Base-by-base conservation (phyloP, 2,888 invertebrate species). In the Branchipolynoe longqiensis region DNA sequence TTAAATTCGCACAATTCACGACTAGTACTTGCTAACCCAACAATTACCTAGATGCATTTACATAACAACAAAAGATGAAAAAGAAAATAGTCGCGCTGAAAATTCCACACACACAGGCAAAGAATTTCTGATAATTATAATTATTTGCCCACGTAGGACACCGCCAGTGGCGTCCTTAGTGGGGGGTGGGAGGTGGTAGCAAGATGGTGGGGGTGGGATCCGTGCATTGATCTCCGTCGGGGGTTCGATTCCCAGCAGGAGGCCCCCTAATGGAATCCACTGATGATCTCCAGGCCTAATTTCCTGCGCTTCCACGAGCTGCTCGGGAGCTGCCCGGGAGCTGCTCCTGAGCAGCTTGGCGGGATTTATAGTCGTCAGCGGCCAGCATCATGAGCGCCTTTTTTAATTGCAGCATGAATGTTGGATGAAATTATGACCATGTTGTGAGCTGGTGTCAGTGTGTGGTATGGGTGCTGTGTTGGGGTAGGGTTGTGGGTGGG, bases 401-500 rank as follows among this genome's bases (percentile, higher is more conserved):
- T 69, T 69, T 69, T 69, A 69, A 69, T 38, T 69, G 69, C 38
- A 18, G 38, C 69, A 69, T 69, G 69, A 69, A 69, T 36, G 69
- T 36, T 69, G 69, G 33, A 69, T 69, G 69, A 69, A 38, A 36
- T 69, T 38, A 36, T 3, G 4, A 69, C 1, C 12, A 36, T 38
- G 69, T 12, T 36, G 22, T 18, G 69, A 48, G 69, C 14, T 3
- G 33, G 6, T 31, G 6, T 4, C 33, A 4, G 33, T n/a, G n/a
- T n/a, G n/a, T n/a, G 48, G 48, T 12, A 12, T 48, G 8, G 18
- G 48, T 8, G 48, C 48, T 48, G 8, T 8, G 48, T 12, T 48
- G 48, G 48, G 48, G 18, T 8, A 48, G 48, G 48, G 48, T 48
- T 12, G 8, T 48, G 18, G 48, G 18, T 48, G n/a, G n/a, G n/a